These are phyloP conservation scores for Coendou prehensilis DNA, from an alignment of 2,797 vertebrate genomes.

Conservation along the genomic window DNA sequence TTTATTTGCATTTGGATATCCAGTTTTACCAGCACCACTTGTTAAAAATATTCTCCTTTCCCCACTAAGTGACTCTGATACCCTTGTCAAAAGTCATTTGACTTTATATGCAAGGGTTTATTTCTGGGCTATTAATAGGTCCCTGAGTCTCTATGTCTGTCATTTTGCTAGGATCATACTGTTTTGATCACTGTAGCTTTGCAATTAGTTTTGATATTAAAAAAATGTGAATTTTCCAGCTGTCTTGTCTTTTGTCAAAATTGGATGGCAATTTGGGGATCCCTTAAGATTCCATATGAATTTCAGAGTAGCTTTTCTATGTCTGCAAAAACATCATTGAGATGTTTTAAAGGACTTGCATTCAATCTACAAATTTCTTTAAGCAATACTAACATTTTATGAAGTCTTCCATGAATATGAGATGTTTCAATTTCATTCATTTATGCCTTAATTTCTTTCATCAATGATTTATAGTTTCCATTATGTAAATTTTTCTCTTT, in stretches of 20 bases:
- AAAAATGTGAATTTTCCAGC: not conserved
- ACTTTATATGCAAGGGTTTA: not conserved
- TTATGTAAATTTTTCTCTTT: not conserved
- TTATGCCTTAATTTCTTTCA: not conserved
- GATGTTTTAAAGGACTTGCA: not conserved
- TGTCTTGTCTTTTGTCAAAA: not conserved
- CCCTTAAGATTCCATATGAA: not conserved
- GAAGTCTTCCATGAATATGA: not conserved
- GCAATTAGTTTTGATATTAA: not conserved
- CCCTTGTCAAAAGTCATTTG: not conserved
- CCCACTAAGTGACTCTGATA: not conserved
- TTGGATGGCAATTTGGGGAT: not conserved
- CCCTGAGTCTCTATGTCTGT: too few species aligned
- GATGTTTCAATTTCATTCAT: not conserved
- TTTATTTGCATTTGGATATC: not conserved
- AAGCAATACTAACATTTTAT: not conserved
- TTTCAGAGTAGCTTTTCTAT: not conserved
- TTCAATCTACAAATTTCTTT: not conserved
- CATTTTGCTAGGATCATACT: not conserved
- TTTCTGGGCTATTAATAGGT: not conserved
- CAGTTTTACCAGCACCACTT: not conserved
- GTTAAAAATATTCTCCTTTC: not conserved
- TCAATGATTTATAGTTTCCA: not conserved
- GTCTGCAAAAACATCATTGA: not conserved
- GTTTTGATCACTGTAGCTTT: not conserved